Base-by-base conservation (phyloP, 2,888 invertebrate species). In the Dicyrtoma fusca region DNA sequence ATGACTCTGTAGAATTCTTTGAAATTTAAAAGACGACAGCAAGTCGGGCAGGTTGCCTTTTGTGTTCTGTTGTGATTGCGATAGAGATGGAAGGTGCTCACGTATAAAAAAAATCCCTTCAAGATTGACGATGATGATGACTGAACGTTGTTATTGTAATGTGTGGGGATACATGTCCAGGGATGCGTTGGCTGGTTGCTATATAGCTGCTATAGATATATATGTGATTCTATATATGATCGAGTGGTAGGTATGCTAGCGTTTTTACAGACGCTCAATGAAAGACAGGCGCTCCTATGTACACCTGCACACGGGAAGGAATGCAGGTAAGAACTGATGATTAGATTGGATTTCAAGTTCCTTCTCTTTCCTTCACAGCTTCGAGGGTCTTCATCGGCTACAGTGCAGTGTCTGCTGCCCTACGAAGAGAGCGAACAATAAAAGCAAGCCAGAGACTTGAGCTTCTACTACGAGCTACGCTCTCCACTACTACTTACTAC, bases 291-390 rank as follows among this genome's bases (percentile, higher is more conserved):
- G 65, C 55, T 53, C 42, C 53, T 53, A 61, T 59, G 62, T 51
- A 70, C 69, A 69, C 69, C 62, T 70, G 69, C 69, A 62, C 61
- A 62, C 61, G 42, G 61, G 13, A 42, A 19, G 69, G 69, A 70
- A 70, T 70, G 69, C 69, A 70, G 61, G 69, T 70, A 70, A 70
- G 49, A 70, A 70, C 69, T 70, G 69, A 61, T 69, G 45, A 57
- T 69, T 55, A 59, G 55, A 57, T 68, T 68, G 69, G 59, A 53
- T 66, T 66, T 63, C 5, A n/a, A 63, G 23, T 21, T 63, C 26
- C 21, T 61, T n/a, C 49, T 64, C 25, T 65, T 65, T 65, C 65
- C 51, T 65, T 65, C 34, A 51, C 34, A 65, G 44, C 53, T 66
- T 53, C 26, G 65, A 65, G 65, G 51, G 65, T 25, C 51, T 63